Evolutionary conservation across 2,113 vertebrate genomes (phyloP).

Genomic region (Orientallactaga bullata): DNA sequence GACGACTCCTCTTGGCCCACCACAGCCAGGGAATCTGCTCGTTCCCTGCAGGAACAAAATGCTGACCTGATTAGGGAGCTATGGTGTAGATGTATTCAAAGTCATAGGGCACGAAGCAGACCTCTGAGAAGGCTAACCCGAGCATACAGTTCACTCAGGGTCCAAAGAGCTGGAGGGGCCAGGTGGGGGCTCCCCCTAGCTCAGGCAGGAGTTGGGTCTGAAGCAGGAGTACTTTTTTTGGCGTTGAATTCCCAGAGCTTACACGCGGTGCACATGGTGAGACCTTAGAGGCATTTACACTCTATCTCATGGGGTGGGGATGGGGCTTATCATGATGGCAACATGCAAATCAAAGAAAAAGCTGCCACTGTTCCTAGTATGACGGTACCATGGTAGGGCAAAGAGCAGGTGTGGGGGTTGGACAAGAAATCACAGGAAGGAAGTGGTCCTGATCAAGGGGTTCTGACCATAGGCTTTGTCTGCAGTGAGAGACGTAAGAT

Average conservation of each 20-base stretch:
- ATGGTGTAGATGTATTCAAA: not conserved
- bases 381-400: not conserved
- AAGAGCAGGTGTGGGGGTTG: not conserved
- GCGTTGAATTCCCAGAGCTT: not conserved
- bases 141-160: not conserved
- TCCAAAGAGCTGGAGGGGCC: too few species aligned
- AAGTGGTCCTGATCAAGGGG: not conserved
- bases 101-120: not conserved
- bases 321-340: not conserved
- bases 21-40: not conserved
- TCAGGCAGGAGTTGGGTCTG: not conserved
- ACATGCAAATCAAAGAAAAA: not conserved
- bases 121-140: not conserved
- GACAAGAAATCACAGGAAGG: not conserved
- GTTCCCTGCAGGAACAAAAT: not conserved
- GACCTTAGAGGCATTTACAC: not conserved
- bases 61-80: not conserved
- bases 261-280: not conserved
- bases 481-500: not conserved
- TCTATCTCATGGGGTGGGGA: not conserved
- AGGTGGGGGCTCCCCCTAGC: not conserved
- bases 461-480: not conserved
- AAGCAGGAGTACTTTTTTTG: not conserved
- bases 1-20: not conserved
- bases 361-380: not conserved